Conservation (phyloP, 2,113 vertebrate genomes). For the Ondatra zibethicus region DNA sequence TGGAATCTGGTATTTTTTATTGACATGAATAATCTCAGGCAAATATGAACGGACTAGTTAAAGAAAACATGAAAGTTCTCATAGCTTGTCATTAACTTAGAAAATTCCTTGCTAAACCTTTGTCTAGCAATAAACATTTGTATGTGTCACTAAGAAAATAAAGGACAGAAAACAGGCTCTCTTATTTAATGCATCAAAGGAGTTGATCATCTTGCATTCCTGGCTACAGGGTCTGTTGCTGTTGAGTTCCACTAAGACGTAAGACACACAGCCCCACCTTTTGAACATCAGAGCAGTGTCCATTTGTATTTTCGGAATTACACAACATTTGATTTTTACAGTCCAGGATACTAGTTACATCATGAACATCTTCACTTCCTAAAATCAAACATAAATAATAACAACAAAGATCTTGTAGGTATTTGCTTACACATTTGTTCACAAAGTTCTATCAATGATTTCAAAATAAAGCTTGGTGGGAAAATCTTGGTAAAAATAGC, state of each 20-base stretch:
- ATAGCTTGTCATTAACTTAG: not conserved
- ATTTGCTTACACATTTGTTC: not conserved
- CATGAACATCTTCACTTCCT: constrained; percentile 46
- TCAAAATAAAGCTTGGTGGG: not conserved
- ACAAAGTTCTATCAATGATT: not conserved
- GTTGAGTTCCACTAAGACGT: not conserved
- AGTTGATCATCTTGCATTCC: not conserved
- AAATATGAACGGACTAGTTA: not conserved
- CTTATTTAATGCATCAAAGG: constrained; percentile 51
- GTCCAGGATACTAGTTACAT: constrained; percentile 55
- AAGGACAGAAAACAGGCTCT: constrained; percentile 11
- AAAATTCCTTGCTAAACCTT: not conserved
- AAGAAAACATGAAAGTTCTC: not conserved
- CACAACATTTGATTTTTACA: constrained; percentile 64
- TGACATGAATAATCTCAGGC: not conserved
- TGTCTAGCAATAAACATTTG: constrained; percentile 6
- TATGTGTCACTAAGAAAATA: not conserved
- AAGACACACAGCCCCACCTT: constrained; percentile 54
- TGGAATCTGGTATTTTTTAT: not conserved
- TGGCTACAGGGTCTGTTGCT: not conserved
- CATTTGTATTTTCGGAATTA: not conserved
- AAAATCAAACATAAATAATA: constrained; percentile 37
- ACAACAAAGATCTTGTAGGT: not conserved
- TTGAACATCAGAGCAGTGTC: not conserved
- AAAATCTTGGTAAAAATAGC: not conserved